Evolutionary conservation across 2,888 invertebrate species (phyloP).

Genomic region (Calameuta filiformis): DNA sequence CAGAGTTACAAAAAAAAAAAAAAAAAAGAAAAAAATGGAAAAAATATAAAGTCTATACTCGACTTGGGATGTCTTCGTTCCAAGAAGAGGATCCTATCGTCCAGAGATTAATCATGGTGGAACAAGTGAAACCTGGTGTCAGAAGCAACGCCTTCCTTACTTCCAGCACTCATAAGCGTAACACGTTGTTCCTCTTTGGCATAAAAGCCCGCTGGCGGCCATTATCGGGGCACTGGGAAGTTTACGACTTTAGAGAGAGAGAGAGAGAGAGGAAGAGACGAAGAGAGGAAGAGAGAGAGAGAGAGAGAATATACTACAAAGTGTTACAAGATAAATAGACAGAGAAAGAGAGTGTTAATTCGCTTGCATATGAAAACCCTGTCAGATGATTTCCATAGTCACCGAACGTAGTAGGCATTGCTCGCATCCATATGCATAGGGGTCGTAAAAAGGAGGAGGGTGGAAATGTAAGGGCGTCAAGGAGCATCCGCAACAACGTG

Average conservation of each 20-base stretch:
- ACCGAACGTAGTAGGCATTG: background rate
- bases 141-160: background rate
- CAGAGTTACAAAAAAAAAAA: background rate
- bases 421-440: background rate
- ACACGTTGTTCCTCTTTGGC: background rate
- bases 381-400: background rate
- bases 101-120: background rate
- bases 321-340: too few relatives aligned
- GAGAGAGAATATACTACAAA: too few relatives aligned
- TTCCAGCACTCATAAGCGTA: background rate
- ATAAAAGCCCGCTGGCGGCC: background rate
- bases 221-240: background rate
- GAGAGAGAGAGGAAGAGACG: too few relatives aligned
- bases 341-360: background rate
- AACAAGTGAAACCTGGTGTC: background rate
- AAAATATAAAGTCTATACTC: background rate
- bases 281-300: too few relatives aligned
- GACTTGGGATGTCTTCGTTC: background rate
- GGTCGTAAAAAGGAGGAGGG: background rate
- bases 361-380: background rate
- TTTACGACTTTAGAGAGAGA: background rate
- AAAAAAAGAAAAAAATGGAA: background rate
- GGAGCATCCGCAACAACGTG: background rate
- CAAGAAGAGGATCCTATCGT: too few relatives aligned
- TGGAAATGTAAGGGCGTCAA: background rate